phyloP scores from a whole-genome alignment of 2,797 vertebrate species.

The Galagoides demidoff region DNA sequence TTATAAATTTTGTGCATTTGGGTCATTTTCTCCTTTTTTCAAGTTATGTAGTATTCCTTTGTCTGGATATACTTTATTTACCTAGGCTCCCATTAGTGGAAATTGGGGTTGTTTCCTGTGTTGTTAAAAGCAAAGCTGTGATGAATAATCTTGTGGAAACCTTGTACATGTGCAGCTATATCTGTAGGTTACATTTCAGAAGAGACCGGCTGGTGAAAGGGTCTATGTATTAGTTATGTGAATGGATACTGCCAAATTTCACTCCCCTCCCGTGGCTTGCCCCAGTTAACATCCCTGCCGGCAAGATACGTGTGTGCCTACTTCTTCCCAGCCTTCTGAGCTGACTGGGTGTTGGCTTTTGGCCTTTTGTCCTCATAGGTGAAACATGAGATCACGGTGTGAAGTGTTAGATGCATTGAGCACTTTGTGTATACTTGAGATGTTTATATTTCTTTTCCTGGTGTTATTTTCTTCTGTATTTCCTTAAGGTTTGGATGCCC shows the following conservation, averaged over 20 bases:
- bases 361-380: neutral
- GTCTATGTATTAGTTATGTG: neutral
- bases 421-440: neutral
- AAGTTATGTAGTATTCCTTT: neutral
- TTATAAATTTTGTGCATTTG: constrained; percentile 44
- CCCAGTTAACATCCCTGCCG: neutral
- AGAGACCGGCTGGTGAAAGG: neutral
- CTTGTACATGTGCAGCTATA: neutral
- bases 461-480: neutral
- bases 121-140: neutral
- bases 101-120: neutral
- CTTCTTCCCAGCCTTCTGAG: neutral
- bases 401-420: neutral
- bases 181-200: neutral
- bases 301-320: rapidly evolving
- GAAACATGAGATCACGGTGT: neutral
- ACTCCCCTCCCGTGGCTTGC: neutral
- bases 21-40: neutral
- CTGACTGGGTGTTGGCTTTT: neutral
- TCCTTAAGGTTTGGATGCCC: neutral
- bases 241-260: neutral
- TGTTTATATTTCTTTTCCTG: neutral
- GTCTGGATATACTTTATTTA: neutral
- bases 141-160: neutral
- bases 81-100: neutral